Evolutionary conservation across 2,797 vertebrate genomes (phyloP).

Genomic region (Cyprinodon diabolis): DNA sequence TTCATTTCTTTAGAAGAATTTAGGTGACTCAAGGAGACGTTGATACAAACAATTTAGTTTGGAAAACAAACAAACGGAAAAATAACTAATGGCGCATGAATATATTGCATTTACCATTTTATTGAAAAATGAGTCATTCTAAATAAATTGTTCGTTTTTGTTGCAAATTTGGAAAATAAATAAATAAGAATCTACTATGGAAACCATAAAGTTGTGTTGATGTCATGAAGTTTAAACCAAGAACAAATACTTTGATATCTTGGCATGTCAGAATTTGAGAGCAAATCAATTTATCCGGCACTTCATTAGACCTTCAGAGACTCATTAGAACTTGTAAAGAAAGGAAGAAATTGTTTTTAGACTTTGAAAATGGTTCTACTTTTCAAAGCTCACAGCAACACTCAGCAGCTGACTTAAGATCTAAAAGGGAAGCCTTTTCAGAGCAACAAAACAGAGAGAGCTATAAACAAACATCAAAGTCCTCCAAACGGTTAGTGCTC

Average conservation of each 20-base stretch:
- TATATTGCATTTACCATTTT: too few species aligned
- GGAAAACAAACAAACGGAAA: too few species aligned
- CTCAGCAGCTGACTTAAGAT: background rate
- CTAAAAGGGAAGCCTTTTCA: conserved; percentile 7
- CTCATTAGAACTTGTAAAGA: background rate
- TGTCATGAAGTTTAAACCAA: background rate
- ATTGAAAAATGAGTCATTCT: background rate
- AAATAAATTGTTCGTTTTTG: background rate
- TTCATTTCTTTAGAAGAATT: background rate
- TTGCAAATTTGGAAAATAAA: too few species aligned
- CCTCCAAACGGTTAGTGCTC: conserved; percentile 2
- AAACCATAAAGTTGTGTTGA: background rate
- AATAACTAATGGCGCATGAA: too few species aligned
- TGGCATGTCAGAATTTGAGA: background rate
- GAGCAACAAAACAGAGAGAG: conserved; percentile 1
- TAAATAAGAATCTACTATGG: background rate
- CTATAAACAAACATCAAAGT: background rate
- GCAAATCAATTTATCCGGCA: background rate
- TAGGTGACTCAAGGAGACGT: background rate
- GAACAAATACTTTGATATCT: background rate
- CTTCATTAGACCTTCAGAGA: background rate
- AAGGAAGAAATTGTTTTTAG: conserved; percentile 3
- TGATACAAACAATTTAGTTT: background rate
- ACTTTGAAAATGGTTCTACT: conserved; percentile 9
- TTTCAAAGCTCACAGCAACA: conserved; percentile 1